phyloP scores from a whole-genome alignment of 2,113 vertebrate genomes.

The Proteles cristata region DNA sequence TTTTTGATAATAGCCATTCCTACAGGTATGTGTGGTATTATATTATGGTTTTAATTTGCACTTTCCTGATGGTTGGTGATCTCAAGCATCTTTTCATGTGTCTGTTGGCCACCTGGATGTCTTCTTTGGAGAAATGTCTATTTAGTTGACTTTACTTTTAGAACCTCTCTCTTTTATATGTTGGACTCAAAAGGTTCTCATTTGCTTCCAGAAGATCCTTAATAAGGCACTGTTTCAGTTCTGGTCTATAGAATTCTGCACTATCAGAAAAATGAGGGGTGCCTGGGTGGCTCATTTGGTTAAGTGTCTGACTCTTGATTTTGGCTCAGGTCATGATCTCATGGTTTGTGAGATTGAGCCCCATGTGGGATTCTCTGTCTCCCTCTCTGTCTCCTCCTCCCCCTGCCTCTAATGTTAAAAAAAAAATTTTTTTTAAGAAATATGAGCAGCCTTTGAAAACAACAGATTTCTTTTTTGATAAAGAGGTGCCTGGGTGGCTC shows the following conservation, averaged over 20 bases:
- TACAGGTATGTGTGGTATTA: background rate
- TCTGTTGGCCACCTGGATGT: background rate
- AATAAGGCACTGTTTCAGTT: background rate
- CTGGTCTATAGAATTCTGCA: constrained; percentile 2
- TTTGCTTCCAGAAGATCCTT: constrained; percentile 18
- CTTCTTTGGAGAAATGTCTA: background rate
- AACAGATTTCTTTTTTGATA: background rate
- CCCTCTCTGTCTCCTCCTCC: too few relatives aligned
- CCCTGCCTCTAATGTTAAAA: too few relatives aligned
- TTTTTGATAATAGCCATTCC: background rate
- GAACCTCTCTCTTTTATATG: background rate
- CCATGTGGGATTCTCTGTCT: too few relatives aligned
- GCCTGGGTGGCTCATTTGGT: too few relatives aligned
- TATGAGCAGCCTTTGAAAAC: background rate
- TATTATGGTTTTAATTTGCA: background rate
- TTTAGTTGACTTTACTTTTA: background rate
- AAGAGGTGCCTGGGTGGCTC: background rate
- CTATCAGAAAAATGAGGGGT: constrained; percentile 30
- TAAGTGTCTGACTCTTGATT: too few relatives aligned
- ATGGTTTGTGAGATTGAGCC: too few relatives aligned
- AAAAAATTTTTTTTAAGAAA: background rate
- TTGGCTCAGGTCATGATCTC: too few relatives aligned
- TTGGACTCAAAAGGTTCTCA: background rate
- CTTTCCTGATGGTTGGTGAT: background rate
- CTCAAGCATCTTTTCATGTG: too few relatives aligned